Conservation (phyloP, 2,888 invertebrate genomes). For the Drosophila robusta region DNA sequence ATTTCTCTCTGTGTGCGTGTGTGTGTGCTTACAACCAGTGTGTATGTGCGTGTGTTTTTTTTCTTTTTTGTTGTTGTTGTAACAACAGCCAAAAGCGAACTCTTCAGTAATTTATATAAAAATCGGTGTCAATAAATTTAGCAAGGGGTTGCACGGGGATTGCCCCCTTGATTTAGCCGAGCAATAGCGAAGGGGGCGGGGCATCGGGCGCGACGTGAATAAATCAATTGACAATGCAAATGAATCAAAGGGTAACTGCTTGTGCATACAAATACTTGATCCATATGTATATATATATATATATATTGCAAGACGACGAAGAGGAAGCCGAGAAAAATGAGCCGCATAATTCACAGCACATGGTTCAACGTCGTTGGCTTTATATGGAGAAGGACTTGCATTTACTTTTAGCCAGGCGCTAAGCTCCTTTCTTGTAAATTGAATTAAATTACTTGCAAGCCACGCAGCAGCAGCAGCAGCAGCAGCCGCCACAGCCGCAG, state of each 20-base stretch:
- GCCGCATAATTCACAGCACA: neutral
- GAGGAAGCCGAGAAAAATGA: neutral
- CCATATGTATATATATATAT: neutral
- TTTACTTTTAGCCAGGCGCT: too few relatives aligned
- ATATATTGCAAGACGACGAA: neutral
- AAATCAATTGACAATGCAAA: conserved; percentile 27
- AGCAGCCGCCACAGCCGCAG: conserved; percentile 4
- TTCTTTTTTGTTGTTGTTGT: neutral
- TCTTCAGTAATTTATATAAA: conserved; percentile 52
- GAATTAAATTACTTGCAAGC: neutral
- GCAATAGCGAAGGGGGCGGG: neutral
- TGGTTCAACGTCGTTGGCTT: neutral
- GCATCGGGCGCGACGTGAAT: neutral
- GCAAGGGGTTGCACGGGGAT: conserved; percentile 5
- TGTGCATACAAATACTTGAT: conserved; percentile 29
- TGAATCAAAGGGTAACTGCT: conserved; percentile 57
- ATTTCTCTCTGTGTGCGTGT: neutral
- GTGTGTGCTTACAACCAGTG: neutral
- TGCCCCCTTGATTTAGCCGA: neutral
- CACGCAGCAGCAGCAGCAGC: conserved; percentile 10
- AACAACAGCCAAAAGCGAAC: conserved; percentile 4
- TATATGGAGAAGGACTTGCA: neutral
- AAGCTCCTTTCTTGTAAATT: too few relatives aligned
- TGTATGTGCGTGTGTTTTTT: neutral
- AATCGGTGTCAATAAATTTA: conserved; percentile 68